Evolutionary conservation across 2,797 vertebrate species (phyloP), one percentile per base, ranked within the genome.

Genomic region (Chloroceryle inda): DNA sequence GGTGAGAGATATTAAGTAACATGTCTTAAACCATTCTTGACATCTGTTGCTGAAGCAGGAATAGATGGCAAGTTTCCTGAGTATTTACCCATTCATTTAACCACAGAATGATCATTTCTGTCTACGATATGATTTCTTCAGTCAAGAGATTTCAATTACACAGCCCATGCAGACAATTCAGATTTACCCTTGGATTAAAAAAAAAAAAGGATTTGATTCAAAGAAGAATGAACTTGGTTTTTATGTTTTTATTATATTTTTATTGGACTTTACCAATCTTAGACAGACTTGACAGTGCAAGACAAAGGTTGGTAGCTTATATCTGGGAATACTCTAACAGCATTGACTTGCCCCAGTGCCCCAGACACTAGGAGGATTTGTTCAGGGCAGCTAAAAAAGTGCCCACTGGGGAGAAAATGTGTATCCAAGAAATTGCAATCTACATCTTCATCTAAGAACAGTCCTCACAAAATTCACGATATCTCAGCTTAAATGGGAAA

Each of bases 91-190:
- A 94, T 91, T 94, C 79, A 69, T 85, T 94, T 95, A 64, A 86
- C 87, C 73, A 88, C 79, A 79, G 81, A 85, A 76, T 0, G 21
- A 95, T 92, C 10, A 5, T 64, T 94, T 83, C 83, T 94, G 77
- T 76, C 89, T 88, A 56, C 0, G 1, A 58, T 64, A 84, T 58
- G 72, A 95, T 78, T 89, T 91, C n/a, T 35, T 52, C 89, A 85
- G 85, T 85, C 64, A 96, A 92, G 52, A 91, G 86, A 94, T 96
- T 96, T 89, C 75, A 94, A 71, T 93, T 94, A 83, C 73, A 84
- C 59, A 97, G 74, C 76, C 77, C 77, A 58, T 77, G 56, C 56
- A 85, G 76, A 53, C 71, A 85, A 88, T 91, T 96, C 95, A 72
- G 73, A 89, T 91, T 67, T 91, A 94, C 71, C 35, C 61, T 94